Evolutionary conservation across 2,113 vertebrate species (phyloP), one percentile per base, ranked within the genome.

Genomic region (Corvus hawaiiensis): DNA sequence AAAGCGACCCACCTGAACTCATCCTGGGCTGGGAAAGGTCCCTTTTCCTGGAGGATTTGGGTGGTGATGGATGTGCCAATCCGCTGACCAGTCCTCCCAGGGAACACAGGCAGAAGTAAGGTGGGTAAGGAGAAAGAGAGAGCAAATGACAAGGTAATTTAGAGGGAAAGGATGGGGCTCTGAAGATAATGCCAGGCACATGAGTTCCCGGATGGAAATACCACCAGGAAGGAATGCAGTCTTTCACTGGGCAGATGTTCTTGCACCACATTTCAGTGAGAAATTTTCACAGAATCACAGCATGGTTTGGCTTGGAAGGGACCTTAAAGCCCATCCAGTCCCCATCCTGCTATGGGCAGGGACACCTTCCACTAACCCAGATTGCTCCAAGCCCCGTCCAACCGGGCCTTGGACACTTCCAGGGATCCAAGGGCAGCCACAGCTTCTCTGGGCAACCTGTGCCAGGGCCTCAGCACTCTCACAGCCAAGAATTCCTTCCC

Each of bases 1-100:
- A 12, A 22, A 62, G 46, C 1, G 1, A 59, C 11, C 4, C 48
- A 24, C 22, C 39, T 72, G 39, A 10, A 0, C 37, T 55, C 13
- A 26, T 13, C 28, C 21, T 10, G 27, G 46, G 19, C 17, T 49
- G 41, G 61, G n/a, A 10, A 5, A 49, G 28, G 11, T 24, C 44
- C 27, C 8, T 62, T 77, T 11, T 20, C 32, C 52, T 54, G 39
- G 15, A 54, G 56, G 46, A 4, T 18, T 49, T 67, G 41, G 22
- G n/a, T 54, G 16, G 13, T 16, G 7, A 13, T n/a, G 52, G 56
- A 72, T 72, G 56, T 1, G 52, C n/a, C 21, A 37, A 24, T 22
- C 14, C 9, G 10, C 21, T 23, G 27, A 52, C 3, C 28, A 16
- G 37, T 23, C 22, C 55, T 79, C 33, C 16, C 46, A 58, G 19